Evolutionary conservation across 2,888 invertebrate genomes (phyloP).

Genomic region (Rotaria sp.): DNA sequence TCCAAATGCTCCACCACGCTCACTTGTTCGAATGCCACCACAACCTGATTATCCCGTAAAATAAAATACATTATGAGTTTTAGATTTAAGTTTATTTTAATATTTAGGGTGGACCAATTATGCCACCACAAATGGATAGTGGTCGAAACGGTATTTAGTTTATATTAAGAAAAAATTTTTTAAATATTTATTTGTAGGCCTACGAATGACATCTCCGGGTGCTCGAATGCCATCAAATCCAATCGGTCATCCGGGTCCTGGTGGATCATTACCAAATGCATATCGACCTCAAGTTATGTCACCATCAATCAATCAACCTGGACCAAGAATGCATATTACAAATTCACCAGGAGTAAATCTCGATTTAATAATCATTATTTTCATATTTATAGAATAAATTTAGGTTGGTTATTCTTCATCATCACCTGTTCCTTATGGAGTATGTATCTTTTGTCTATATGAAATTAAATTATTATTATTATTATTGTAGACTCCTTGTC

Average conservation of each 20-base stretch:
- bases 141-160: not conserved
- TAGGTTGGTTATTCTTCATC: slow-evolving; percentile 23
- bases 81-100: not conserved
- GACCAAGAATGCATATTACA: not conserved
- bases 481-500: not conserved
- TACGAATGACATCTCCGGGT: slow-evolving; percentile 1
- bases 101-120: not conserved
- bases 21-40: not conserved
- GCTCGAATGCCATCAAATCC: not conserved
- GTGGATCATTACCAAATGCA: not conserved
- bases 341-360: not conserved
- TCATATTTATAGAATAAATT: not conserved
- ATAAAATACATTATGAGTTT: not conserved
- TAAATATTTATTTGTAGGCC: not conserved
- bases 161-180: not conserved
- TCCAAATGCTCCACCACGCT: slow-evolving; percentile 13
- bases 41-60: slow-evolving; percentile 4
- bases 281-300: not conserved
- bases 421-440: not conserved
- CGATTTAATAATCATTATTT: not conserved
- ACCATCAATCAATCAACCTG: not conserved
- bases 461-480: not conserved
- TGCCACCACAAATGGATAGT: not conserved
- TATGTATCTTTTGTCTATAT: not conserved
- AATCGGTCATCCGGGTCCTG: slow-evolving; percentile 2